These are phyloP conservation scores for Lasiurus borealis DNA, from an alignment of 2,113 vertebrate genomes.

Conservation along the genomic window DNA sequence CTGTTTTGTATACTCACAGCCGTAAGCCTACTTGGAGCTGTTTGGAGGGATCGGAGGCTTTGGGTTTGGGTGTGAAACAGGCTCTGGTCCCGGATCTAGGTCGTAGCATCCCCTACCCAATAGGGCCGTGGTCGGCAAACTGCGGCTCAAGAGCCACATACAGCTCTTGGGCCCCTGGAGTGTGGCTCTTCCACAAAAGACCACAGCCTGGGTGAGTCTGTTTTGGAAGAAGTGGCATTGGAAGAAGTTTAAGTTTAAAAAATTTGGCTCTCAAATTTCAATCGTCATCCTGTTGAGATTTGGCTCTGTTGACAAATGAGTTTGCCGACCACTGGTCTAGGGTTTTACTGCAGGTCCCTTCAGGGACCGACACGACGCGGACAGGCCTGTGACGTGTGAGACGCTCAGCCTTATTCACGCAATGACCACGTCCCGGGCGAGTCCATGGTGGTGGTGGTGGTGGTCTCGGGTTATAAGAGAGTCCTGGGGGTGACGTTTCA, in stretches of 20 bases:
- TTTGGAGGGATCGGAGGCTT: neutral
- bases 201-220: too few relatives aligned
- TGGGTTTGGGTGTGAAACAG: neutral
- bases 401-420: neutral
- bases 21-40: neutral
- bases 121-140: too few relatives aligned
- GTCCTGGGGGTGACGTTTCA: neutral
- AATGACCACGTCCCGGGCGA: neutral
- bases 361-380: neutral
- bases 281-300: too few relatives aligned
- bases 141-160: too few relatives aligned
- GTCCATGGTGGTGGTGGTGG: neutral
- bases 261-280: too few relatives aligned
- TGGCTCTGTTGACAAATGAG: too few relatives aligned
- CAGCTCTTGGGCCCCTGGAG: too few relatives aligned
- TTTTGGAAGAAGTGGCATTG: too few relatives aligned
- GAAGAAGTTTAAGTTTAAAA: too few relatives aligned
- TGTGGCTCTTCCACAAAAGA: too few relatives aligned
- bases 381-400: neutral
- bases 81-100: neutral
- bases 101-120: neutral
- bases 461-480: neutral
- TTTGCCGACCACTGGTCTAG: too few relatives aligned
- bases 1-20: neutral
- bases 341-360: neutral